A percentile compares a stretch with the other conserved stretches of the same genome.
These are phyloP conservation scores for Suricata suricatta DNA, from an alignment of 2,113 vertebrate genomes.

Conservation along the genomic window DNA sequence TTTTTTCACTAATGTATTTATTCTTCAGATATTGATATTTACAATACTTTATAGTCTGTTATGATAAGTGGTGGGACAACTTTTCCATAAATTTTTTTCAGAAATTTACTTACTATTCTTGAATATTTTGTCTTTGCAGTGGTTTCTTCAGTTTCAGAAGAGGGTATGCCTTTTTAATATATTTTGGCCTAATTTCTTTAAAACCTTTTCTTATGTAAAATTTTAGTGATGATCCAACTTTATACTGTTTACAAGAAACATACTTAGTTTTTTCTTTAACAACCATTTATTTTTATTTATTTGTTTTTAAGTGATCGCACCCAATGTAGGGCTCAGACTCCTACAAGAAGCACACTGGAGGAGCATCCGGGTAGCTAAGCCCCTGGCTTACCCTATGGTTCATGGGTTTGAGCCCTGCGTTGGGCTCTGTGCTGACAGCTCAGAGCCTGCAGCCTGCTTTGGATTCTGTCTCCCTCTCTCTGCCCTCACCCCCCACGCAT, in stretches of 20 bases:
- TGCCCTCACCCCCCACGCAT: too few species aligned
- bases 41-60: neutral
- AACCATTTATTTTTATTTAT: neutral
- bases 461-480: too few species aligned
- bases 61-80: neutral
- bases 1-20: neutral
- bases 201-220: neutral
- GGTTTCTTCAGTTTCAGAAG: neutral
- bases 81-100: neutral
- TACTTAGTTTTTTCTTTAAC: neutral
- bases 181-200: slow-evolving; percentile 27
- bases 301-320: neutral
- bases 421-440: too few species aligned
- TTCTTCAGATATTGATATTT: neutral
- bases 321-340: neutral
- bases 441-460: too few species aligned
- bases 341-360: neutral
- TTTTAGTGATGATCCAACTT: neutral
- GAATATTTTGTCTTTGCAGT: slow-evolving; percentile 9
- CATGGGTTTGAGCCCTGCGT: too few species aligned
- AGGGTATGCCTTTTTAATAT: neutral
- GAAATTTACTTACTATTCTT: neutral
- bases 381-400: too few species aligned
- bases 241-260: neutral
- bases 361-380: too few species aligned